Evolutionary conservation across 1,140 invertebrate species (phyloP).

Genomic region (Armadillidium nasatum): DNA sequence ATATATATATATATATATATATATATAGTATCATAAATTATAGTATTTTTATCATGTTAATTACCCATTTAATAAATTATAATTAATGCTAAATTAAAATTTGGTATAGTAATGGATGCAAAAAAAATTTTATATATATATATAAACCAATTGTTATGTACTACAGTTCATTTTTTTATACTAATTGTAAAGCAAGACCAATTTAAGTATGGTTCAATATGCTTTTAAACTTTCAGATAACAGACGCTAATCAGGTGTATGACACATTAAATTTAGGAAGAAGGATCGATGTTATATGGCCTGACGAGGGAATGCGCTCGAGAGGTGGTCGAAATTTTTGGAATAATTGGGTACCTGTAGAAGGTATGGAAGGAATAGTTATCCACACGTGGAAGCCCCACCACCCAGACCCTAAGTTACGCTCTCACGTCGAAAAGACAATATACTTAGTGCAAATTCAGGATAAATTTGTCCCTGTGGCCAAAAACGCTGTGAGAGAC

Average conservation of each 20-base stretch:
- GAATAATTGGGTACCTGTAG: slow-evolving; percentile 81
- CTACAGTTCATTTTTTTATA: too few relatives aligned
- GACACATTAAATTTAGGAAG: slow-evolving; percentile 84
- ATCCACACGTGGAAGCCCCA: slow-evolving; percentile 88
- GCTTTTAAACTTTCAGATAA: slow-evolving; percentile 54
- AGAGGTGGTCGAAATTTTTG: slow-evolving; percentile 78
- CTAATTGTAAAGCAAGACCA: too few relatives aligned
- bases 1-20: too few relatives aligned
- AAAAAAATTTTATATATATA: too few relatives aligned
- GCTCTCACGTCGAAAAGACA: slow-evolving; percentile 83
- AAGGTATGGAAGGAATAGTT: slow-evolving; percentile 83
- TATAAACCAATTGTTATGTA: too few relatives aligned
- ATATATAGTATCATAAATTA: too few relatives aligned
- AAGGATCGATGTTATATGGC: slow-evolving; percentile 86
- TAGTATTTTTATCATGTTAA: too few relatives aligned
- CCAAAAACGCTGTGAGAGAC: slow-evolving; percentile 57
- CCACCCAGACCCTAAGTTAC: slow-evolving; percentile 73
- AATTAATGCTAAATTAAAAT: too few relatives aligned
- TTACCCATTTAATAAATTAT: too few relatives aligned
- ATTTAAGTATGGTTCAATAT: too few relatives aligned
- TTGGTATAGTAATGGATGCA: too few relatives aligned
- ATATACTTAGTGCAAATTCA: slow-evolving; percentile 88
- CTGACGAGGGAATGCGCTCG: slow-evolving; percentile 76
- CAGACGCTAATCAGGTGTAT: slow-evolving; percentile 73
- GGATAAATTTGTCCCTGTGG: slow-evolving; percentile 87